phyloP scores from a whole-genome alignment of 2,113 vertebrate genomes.

The Heterocephalus glaber region DNA sequence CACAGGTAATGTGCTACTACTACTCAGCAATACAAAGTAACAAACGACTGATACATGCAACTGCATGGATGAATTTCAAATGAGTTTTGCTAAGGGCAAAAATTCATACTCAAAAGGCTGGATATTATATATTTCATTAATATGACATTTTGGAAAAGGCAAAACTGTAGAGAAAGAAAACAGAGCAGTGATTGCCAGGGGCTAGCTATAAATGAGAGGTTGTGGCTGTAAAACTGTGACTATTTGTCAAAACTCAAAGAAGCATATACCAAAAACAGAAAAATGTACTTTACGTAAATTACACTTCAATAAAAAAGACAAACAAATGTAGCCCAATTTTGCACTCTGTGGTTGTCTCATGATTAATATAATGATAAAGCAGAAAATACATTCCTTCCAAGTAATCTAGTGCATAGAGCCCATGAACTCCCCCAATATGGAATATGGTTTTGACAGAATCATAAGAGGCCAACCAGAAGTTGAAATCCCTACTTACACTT shows the following conservation, averaged over 20 bases:
- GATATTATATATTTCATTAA: slow-evolving; percentile 38
- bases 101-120: slow-evolving; percentile 14
- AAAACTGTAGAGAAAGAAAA: slow-evolving; percentile 5
- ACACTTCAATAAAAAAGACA: background rate
- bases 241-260: slow-evolving; percentile 37
- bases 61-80: background rate
- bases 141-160: slow-evolving; percentile 1
- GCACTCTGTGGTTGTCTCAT: background rate
- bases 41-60: background rate
- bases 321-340: slow-evolving; percentile 20
- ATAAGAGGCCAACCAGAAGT: background rate
- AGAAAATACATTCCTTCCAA: slow-evolving; percentile 22
- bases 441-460: background rate
- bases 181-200: background rate
- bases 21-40: background rate
- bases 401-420: background rate
- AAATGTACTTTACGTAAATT: slow-evolving; percentile 20
- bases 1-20: background rate
- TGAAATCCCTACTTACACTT: slow-evolving; percentile 45
- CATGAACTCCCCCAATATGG: background rate
- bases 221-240: background rate
- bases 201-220: background rate
- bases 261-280: background rate
- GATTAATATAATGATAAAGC: slow-evolving; percentile 16
- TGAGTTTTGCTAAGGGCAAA: slow-evolving; percentile 47